Evolutionary conservation across 2,113 vertebrate genomes (phyloP).

Genomic region (Cichladusa arquata): DNA sequence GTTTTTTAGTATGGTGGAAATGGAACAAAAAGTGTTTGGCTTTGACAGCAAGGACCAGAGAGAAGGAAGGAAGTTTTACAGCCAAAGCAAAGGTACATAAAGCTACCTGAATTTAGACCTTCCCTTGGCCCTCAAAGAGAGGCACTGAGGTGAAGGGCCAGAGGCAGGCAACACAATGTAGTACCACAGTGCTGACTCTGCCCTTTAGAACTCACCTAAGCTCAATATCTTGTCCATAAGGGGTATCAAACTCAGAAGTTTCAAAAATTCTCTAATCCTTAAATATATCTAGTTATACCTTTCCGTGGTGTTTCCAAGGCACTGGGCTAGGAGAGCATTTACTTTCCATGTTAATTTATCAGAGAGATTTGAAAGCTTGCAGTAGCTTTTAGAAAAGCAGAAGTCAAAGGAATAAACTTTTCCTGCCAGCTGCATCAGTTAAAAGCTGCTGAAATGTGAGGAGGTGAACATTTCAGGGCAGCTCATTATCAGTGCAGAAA

Average conservation of each 20-base stretch:
- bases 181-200: no score
- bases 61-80: neutral
- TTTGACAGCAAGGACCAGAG: neutral
- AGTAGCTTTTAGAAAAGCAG: neutral
- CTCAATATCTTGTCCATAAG: neutral
- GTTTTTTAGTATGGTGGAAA: neutral
- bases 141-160: neutral
- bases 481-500: neutral
- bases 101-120: neutral
- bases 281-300: neutral
- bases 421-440: neutral
- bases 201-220: neutral
- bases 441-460: neutral
- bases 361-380: neutral
- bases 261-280: neutral
- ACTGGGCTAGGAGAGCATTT: neutral
- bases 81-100: neutral
- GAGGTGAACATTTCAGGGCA: neutral
- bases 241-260: neutral
- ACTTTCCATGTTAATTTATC: neutral
- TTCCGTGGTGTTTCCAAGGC: neutral
- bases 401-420: neutral
- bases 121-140: neutral
- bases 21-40: neutral
- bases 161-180: neutral